A percentile compares a stretch with the other conserved stretches of the same genome.
phyloP scores from a whole-genome alignment of 2,797 vertebrate genomes.

The Rhynchotus rufescens region DNA sequence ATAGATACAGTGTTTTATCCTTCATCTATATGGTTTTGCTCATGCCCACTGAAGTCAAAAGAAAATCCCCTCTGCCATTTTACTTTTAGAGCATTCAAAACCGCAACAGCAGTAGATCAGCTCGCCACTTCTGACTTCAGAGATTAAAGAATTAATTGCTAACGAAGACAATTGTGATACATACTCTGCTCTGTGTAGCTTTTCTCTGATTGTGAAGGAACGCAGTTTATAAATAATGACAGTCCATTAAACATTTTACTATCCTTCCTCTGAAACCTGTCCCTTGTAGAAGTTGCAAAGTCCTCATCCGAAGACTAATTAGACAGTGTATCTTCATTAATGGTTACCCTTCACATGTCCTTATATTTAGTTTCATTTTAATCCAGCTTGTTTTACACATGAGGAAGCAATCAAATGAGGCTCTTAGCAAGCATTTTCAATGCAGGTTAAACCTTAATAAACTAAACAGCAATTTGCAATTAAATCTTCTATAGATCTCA shows the following conservation, averaged over 20 bases:
- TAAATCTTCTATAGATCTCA: not conserved
- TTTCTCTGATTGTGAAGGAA: not conserved
- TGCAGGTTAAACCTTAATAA: not conserved
- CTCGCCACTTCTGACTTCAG: not conserved
- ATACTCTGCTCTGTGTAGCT: not conserved
- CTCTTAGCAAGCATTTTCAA: not conserved
- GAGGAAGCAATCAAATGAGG: not conserved
- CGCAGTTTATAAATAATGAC: not conserved
- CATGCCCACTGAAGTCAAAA: not conserved
- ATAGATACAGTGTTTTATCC: not conserved
- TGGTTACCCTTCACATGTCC: not conserved
- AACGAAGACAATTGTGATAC: not conserved
- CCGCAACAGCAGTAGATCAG: not conserved
- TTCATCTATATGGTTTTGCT: not conserved
- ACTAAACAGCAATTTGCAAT: not conserved
- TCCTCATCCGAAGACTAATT: not conserved
- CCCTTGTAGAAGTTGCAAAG: not conserved
- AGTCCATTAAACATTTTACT: conserved; percentile 11
- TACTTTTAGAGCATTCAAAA: not conserved
- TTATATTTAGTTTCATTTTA: not conserved
- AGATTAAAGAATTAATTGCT: not conserved
- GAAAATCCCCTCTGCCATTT: not conserved
- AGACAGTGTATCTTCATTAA: not conserved
- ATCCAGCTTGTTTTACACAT: not conserved
- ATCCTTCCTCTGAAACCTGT: not conserved